These are phyloP conservation scores for Oligia fasciuncula DNA, from an alignment of 2,888 invertebrate species.

Conservation along the genomic window DNA sequence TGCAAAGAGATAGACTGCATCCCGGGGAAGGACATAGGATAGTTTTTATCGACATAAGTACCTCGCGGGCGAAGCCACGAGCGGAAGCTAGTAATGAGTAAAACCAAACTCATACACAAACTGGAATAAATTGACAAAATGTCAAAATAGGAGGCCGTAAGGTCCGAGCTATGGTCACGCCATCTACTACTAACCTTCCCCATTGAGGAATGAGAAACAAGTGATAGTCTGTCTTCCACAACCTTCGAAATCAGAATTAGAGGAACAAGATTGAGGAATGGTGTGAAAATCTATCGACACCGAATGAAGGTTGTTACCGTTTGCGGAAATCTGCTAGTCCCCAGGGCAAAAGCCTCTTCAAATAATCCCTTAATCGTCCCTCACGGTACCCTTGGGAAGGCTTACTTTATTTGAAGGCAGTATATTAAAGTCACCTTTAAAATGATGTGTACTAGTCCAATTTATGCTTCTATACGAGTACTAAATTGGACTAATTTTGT, in stretches of 20 bases:
- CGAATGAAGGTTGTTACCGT: conserved; percentile 11
- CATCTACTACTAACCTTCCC: background rate
- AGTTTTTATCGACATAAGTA: too few species aligned
- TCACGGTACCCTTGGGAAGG: conserved; percentile 23
- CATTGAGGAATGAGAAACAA: background rate
- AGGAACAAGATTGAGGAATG: background rate
- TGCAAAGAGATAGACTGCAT: too few species aligned
- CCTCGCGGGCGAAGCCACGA: too few species aligned
- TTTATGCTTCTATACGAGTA: conserved; percentile 6
- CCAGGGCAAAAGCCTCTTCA: conserved; percentile 11
- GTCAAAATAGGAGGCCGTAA: background rate
- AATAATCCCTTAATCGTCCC: conserved; percentile 47
- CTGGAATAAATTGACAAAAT: background rate
- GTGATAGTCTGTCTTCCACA: background rate
- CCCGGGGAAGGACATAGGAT: too few species aligned
- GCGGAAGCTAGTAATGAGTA: too few species aligned
- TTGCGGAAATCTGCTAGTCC: conserved; percentile 20
- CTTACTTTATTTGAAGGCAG: conserved; percentile 20
- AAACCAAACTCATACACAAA: background rate
- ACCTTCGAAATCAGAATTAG: background rate
- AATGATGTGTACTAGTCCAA: conserved; percentile 10
- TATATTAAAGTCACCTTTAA: conserved; percentile 18
- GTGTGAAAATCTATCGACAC: conserved; percentile 4
- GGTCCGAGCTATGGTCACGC: background rate
- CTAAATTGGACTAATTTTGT: conserved; percentile 4